Base-by-base conservation (phyloP, 2,113 vertebrate genomes). In the Gorilla gorilla region DNA sequence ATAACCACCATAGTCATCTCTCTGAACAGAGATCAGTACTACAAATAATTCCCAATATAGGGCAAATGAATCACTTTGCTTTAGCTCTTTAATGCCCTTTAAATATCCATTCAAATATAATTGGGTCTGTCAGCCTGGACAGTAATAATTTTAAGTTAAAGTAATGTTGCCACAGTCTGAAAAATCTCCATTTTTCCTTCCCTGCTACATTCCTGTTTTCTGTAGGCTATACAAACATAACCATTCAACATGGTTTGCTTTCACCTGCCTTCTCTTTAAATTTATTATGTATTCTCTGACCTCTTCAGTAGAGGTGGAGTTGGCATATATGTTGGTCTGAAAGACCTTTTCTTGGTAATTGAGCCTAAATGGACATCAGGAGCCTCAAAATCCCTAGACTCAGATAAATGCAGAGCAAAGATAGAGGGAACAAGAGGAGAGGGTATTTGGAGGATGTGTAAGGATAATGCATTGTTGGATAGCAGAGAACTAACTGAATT, bases 311-410 rank as follows among this genome's bases (percentile, higher is more conserved):
- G 48, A 90, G 25, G 18, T 86, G 2, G 20, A 84, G 30, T 68
- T 90, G 50, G 70, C 57, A 94, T 8, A 93, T n/a, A 20, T 40
- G 70, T 72, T 94, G 35, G 6, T 84, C 95, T 81, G 27, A 96
- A 93, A 93, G 16, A 12, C 25, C n/a, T 96, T 96, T 97, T 80
- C 82, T 92, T 84, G 72, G 45, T 70, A 84, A 83, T 92, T 89
- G 83, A 93, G 57, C 35, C 8, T 84, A 92, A 94, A 20, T 96
- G 18, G n/a, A 78, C n/a, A 61, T 48, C 17, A 57, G 55, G 45
- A 92, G 2, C 35, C 52, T 95, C 45, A 84, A 73, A 80, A 91
- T 90, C 43, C 61, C 61, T 89, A 8, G 61, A 38, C 70, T 78
- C 6, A 6, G 38, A 14, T 22, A 16, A 20, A 12, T n/a, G 73